Conservation (phyloP, 2,888 invertebrate genomes). For the Dascillus cervinus region DNA sequence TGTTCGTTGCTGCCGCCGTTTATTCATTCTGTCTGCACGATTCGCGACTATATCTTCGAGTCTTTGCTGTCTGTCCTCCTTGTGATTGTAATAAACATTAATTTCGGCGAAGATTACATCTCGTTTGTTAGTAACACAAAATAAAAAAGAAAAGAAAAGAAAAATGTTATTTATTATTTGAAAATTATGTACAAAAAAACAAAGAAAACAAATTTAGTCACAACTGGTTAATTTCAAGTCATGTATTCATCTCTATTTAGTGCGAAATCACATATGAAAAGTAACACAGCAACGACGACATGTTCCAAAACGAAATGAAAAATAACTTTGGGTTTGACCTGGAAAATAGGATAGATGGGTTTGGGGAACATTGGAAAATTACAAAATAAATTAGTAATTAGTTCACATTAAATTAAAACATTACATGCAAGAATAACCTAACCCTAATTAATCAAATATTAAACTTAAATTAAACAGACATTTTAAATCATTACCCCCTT, state of each 20-base stretch:
- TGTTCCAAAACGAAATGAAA: conserved; percentile 22
- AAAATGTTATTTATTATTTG: too few species aligned
- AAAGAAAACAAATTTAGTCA: background rate
- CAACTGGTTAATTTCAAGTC: background rate
- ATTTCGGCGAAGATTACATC: too few species aligned
- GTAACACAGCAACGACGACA: conserved; percentile 27
- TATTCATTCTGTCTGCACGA: conserved; percentile 54
- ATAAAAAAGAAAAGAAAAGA: too few species aligned
- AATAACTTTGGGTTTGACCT: conserved; percentile 25
- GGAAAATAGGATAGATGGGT: conserved; percentile 18
- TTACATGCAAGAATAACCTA: too few species aligned
- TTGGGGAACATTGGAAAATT: too few species aligned
- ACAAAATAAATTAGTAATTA: too few species aligned
- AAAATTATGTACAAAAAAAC: conserved; percentile 1
- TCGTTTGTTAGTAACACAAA: too few species aligned
- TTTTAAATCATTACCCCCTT: too few species aligned
- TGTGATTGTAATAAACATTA: conserved; percentile 30
- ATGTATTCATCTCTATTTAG: conserved; percentile 41
- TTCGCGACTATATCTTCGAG: conserved; percentile 66
- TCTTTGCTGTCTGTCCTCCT: conserved; percentile 69
- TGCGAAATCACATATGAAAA: conserved; percentile 33
- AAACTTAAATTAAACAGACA: too few species aligned
- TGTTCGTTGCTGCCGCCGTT: conserved; percentile 60
- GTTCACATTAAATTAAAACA: too few species aligned
- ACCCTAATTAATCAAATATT: too few species aligned